Base-by-base conservation (phyloP, 2,797 vertebrate species). In the Dryobates pubescens region DNA sequence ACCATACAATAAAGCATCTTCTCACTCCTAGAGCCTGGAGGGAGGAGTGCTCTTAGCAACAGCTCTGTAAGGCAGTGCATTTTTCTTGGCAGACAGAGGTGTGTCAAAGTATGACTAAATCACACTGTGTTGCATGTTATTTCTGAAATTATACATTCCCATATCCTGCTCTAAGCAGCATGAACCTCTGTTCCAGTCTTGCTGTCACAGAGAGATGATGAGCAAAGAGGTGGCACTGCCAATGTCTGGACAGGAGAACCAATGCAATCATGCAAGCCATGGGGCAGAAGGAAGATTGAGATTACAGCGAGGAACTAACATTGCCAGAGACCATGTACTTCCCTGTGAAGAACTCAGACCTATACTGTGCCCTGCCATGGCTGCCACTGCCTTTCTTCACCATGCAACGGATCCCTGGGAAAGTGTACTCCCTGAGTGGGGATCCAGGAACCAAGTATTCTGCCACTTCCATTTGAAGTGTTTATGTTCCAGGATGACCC, bases 61-160 rank as follows among this genome's bases (percentile, higher is more conserved):
- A 92, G 85, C 65, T 88, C 71, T 92, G 0, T 56, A 82, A 94
- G 85, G 82, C 77, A 94, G 79, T 72, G 89, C 87, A 75, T 94
- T 83, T 96, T 95, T 92, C 95, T 94, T 96, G 95, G 95, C 95
- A 95, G 91, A 91, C 94, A 95, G 92, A 90, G 92, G 94, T 93
- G 89, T 94, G 89, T 94, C 92, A 86, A 89, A 95, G 87, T 32
- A 88, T 94, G 92, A 96, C 82, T 96, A 91, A 92, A 89, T 81
- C 93, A 92, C 85, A 79, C 73, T 45, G 82, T 70, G 85, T 73
- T 91, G 82, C 53, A 41, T 83, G 92, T 93, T 91, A 83, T 93
- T 95, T 86, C 87, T 92, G 93, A 91, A 92, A 72, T 92, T 57
- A 59, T 34, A 20, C 81, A 88, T 93, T 94, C 38, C 63, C 54